Base-by-base conservation (phyloP, 2,797 vertebrate species). In the Gastrophryne carolinensis region DNA sequence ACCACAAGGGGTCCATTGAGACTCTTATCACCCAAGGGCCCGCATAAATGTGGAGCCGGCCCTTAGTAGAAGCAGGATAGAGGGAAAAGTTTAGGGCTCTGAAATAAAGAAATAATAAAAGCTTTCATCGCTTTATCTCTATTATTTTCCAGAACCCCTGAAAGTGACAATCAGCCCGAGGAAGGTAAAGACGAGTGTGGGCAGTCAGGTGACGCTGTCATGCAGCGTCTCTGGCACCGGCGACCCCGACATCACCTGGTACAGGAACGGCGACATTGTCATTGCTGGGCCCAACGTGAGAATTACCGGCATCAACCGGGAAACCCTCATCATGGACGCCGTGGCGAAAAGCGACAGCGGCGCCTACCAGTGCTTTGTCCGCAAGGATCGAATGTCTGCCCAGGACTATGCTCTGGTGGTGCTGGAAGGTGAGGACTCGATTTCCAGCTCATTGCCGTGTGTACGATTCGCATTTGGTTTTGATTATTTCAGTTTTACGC, bases 301-400 rank as follows among this genome's bases (percentile, higher is more conserved):
- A 73, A 95, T 99, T 86, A 94, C 92, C 1, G 97, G 97, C 0
- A 19, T 91, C 82, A 97, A 92, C 86, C 90, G 91, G 1, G 97
- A 98, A 86, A 98, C 92, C 85, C 93, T 99, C 62, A 90, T 98
- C 80, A 98, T 99, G 94, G 97, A 99, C 60, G 97, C 95, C 79
- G 97, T 98, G 96, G 95, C 93, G 15, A 98, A 96, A 89, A 98
- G 96, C 3, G 98, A 99, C 0, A 97, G 96, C 1, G 98, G 97
- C 1, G 95, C 97, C 1, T 99, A 99, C 87, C 98, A 99, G 87
- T 99, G 98, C 85, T 98, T 99, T 11, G 94, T 96, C 75, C 92
- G 96, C 77, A 94, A 94, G 80, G 93, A 92, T 83, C 96, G 95
- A 83, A 97, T 96, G 92, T 98, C 97, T 0, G 97, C 96, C n/a